phyloP scores from a whole-genome alignment of 1,140 invertebrate genomes.

The Leptinotarsa lineolata region DNA sequence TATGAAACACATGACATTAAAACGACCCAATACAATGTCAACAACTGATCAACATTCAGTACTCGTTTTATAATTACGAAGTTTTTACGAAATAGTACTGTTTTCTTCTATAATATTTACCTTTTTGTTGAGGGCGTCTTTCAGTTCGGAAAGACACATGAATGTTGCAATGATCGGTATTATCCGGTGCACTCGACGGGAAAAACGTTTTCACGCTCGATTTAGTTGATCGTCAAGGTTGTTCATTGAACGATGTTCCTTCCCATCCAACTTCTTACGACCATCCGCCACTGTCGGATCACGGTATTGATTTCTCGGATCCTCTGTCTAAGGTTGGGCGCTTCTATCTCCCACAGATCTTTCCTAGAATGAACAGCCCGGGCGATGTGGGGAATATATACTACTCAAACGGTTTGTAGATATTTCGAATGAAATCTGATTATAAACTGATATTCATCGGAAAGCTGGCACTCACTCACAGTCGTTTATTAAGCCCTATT shows the following conservation, averaged over 20 bases:
- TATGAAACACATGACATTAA: no score
- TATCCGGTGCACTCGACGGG: background rate
- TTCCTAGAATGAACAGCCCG: background rate
- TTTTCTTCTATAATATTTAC: no score
- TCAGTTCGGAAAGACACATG: background rate
- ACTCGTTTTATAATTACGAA: no score
- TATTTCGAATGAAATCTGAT: no score
- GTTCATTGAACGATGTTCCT: background rate
- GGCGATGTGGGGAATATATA: background rate
- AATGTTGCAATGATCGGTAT: background rate
- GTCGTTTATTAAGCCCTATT: no score
- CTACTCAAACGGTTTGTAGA: no score
- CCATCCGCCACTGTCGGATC: background rate
- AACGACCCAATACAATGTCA: no score
- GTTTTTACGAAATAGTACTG: no score
- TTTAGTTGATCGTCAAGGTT: slow-evolving; percentile 4
- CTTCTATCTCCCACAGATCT: background rate
- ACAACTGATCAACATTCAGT: no score
- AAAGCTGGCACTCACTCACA: no score
- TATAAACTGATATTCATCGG: no score
- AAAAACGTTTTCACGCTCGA: background rate
- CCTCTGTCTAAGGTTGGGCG: background rate
- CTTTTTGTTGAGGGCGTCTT: no score
- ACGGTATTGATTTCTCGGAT: background rate
- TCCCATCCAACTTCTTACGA: background rate